Evolutionary conservation across 2,113 vertebrate genomes (phyloP).

Genomic region (Stercorarius parasiticus): DNA sequence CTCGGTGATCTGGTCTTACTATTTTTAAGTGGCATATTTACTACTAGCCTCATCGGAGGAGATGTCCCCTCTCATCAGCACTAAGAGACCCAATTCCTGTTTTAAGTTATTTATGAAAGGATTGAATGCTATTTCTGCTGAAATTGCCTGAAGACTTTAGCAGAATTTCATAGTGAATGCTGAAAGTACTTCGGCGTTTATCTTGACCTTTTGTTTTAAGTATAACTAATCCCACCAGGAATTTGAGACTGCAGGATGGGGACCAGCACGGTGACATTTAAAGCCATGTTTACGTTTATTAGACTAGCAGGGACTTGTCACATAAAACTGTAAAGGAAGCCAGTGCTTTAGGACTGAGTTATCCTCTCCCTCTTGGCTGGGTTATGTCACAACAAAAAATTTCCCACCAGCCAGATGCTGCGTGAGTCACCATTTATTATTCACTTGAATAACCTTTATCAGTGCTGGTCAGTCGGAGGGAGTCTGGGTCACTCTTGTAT

Average conservation of each 20-base stretch:
- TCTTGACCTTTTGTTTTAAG: background rate
- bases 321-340: background rate
- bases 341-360: background rate
- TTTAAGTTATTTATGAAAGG: background rate
- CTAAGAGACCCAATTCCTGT: background rate
- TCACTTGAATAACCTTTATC: background rate
- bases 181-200: background rate
- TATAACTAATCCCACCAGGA: background rate
- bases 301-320: background rate
- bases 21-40: constrained; percentile 15
- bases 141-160: background rate
- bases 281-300: background rate
- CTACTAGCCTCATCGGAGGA: constrained; percentile 4
- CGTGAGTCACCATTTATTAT: background rate
- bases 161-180: background rate
- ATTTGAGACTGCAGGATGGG: background rate
- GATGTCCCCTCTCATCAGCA: background rate
- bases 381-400: background rate
- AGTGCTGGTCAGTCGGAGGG: background rate
- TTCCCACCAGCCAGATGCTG: constrained; percentile 30
- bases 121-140: background rate
- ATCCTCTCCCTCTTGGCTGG: background rate
- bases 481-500: background rate
- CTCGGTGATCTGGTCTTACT: background rate
- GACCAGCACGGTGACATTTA: background rate